Evolutionary conservation across 2,113 vertebrate species (phyloP).

Genomic region (Mugil cephalus): DNA sequence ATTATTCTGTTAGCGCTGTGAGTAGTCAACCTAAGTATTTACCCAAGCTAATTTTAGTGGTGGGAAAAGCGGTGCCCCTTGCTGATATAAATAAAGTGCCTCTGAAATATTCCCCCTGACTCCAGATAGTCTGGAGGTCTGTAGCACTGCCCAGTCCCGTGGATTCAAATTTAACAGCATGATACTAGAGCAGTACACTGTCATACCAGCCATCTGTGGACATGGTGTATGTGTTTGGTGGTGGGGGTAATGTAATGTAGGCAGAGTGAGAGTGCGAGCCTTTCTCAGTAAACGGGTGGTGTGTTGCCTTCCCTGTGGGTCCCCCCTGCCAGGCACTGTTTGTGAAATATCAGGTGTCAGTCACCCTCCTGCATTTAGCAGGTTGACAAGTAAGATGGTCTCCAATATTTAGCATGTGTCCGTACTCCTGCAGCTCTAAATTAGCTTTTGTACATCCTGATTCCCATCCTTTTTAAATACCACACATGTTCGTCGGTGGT

Average conservation of each 20-base stretch:
- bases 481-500: no score
- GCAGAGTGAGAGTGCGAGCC: constrained; percentile 78
- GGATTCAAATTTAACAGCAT: constrained; percentile 94
- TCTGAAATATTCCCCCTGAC: constrained; percentile 95
- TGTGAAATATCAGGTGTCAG: constrained; percentile 82
- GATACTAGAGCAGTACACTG: constrained; percentile 91
- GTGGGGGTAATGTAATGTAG: constrained; percentile 79
- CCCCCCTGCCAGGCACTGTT: constrained; percentile 81
- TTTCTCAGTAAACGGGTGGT: constrained; percentile 82
- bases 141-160: constrained; percentile 86
- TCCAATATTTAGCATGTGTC: constrained; percentile 54
- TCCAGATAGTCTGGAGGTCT: constrained; percentile 95
- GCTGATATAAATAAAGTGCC: constrained; percentile 94
- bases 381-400: constrained; percentile 83
- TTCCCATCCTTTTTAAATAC: background rate
- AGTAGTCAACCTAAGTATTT: constrained; percentile 84
- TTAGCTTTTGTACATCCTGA: constrained; percentile 16
- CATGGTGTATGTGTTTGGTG: constrained; percentile 47
- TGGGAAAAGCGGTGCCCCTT: constrained; percentile 80
- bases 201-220: constrained; percentile 89
- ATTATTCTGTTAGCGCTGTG: constrained; percentile 78
- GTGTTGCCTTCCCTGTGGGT: constrained; percentile 78
- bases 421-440: constrained; percentile 31
- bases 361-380: constrained; percentile 81
- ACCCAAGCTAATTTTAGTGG: constrained; percentile 87